Evolutionary conservation across 1,140 invertebrate genomes (phyloP).

Genomic region (Archegozetes longisetosus): DNA sequence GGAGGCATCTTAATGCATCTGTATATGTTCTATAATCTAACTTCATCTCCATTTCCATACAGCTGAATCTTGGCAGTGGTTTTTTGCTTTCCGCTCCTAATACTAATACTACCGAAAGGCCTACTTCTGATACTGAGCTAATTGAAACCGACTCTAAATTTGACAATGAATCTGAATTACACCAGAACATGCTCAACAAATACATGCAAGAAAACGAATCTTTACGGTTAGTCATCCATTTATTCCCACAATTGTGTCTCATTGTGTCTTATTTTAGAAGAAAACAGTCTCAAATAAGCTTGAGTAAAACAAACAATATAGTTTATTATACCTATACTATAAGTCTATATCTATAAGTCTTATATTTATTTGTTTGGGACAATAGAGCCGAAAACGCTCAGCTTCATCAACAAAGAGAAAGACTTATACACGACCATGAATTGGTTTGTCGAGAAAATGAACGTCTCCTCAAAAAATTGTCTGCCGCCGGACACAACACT

Average conservation of each 20-base stretch:
- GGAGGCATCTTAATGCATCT: neutral
- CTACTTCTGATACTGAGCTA: neutral
- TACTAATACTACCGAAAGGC: neutral
- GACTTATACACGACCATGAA: slow-evolving; percentile 69
- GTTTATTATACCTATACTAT: neutral
- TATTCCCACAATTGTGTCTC: no score
- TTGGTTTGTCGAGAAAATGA: slow-evolving; percentile 78
- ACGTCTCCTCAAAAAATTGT: slow-evolving; percentile 57
- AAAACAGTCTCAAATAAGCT: no score
- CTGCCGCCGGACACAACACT: neutral
- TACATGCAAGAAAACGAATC: slow-evolving; percentile 66
- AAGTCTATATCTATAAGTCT: neutral
- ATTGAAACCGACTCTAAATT: neutral
- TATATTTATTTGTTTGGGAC: neutral
- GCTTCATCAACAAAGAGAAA: slow-evolving; percentile 56
- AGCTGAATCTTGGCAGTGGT: slow-evolving; percentile 25
- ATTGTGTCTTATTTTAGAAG: no score
- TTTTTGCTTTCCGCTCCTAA: slow-evolving; percentile 17
- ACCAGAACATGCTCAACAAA: slow-evolving; percentile 30
- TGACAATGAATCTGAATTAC: slow-evolving; percentile 9
- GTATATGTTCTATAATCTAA: neutral
- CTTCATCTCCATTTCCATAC: slow-evolving; percentile 1
- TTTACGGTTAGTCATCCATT: slow-evolving; percentile 34
- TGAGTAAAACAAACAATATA: neutral
- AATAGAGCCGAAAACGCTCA: slow-evolving; percentile 60